Evolutionary conservation across 2,888 invertebrate species (phyloP).

Genomic region (Caenorhabditis sp.): DNA sequence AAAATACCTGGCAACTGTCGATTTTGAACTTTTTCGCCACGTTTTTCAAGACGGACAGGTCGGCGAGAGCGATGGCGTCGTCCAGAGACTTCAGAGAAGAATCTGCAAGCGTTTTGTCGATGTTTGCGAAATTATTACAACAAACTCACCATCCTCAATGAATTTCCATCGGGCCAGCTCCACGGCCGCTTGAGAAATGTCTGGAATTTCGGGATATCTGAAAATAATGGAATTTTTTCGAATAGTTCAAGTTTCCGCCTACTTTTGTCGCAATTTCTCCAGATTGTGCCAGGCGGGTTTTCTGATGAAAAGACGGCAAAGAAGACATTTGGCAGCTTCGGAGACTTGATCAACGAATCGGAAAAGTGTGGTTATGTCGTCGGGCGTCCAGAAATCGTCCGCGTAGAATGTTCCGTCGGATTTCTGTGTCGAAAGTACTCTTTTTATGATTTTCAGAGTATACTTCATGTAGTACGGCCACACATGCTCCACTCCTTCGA

Average conservation of each 20-base stretch:
- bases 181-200: constrained; percentile 1
- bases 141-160: constrained; percentile 33
- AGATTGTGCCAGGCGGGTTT: constrained; percentile 37
- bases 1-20: constrained; percentile 29
- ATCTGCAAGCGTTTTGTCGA: constrained; percentile 37
- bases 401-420: constrained; percentile 30
- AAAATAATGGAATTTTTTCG: too few relatives aligned
- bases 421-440: constrained; percentile 29
- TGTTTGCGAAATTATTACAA: too few relatives aligned
- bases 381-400: constrained; percentile 40
- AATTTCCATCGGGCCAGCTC: constrained; percentile 48
- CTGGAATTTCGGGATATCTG: constrained; percentile 37
- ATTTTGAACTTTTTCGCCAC: constrained; percentile 52
- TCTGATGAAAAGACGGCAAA: constrained; percentile 39
- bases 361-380: constrained; percentile 33
- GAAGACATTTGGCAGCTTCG: constrained; percentile 24
- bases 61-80: constrained; percentile 21
- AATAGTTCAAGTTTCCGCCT: background rate
- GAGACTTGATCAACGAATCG: constrained; percentile 40
- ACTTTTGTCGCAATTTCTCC: constrained; percentile 50
- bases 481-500: background rate
- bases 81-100: constrained; percentile 30
- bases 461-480: constrained; percentile 41
- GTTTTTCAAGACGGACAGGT: constrained; percentile 42
- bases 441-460: constrained; percentile 31